Evolutionary conservation across 2,113 vertebrate species (phyloP).

Genomic region (Syngnathoides biaculeatus): DNA sequence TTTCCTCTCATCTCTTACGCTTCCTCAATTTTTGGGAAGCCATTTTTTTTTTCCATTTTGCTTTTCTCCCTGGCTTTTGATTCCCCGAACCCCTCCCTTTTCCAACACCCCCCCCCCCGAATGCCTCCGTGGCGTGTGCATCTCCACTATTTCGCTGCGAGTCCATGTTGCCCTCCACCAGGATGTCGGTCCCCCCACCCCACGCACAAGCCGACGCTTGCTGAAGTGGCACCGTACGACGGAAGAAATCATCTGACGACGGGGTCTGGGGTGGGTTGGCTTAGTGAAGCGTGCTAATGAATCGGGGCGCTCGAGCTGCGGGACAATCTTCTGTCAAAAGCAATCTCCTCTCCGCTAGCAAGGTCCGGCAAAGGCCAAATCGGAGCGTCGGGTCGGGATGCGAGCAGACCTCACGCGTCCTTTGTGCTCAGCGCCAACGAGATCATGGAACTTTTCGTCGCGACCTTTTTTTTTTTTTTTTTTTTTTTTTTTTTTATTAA

Average conservation of each 20-base stretch:
- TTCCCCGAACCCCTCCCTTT: background rate
- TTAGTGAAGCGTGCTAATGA: conserved; percentile 56
- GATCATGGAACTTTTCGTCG: background rate
- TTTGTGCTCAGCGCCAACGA: conserved; percentile 15
- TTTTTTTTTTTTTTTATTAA: too few relatives aligned
- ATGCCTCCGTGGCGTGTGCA: background rate
- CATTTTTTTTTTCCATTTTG: conserved; percentile 34
- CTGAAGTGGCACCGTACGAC: background rate
- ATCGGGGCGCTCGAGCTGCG: conserved; percentile 28
- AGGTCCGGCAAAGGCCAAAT: conserved; percentile 44
- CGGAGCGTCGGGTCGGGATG: conserved; percentile 35
- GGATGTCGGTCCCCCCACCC: background rate
- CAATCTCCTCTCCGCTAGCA: conserved; percentile 37
- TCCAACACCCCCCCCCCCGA: background rate
- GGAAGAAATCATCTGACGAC: conserved; percentile 18
- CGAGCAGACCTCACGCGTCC: conserved; percentile 47
- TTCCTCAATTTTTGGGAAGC: conserved; percentile 30
- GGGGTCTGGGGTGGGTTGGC: too few relatives aligned
- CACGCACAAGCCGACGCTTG: conserved; percentile 21
- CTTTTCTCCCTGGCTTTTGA: conserved; percentile 9
- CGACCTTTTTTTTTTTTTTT: too few relatives aligned
- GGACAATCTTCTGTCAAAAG: conserved; percentile 48
- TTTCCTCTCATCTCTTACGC: conserved; percentile 24
- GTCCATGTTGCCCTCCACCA: conserved; percentile 22
- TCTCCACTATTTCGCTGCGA: conserved; percentile 13